Evolutionary conservation across 2,888 invertebrate species (phyloP), one percentile per base, ranked within the genome.

Genomic region (Melipona bicolor): DNA sequence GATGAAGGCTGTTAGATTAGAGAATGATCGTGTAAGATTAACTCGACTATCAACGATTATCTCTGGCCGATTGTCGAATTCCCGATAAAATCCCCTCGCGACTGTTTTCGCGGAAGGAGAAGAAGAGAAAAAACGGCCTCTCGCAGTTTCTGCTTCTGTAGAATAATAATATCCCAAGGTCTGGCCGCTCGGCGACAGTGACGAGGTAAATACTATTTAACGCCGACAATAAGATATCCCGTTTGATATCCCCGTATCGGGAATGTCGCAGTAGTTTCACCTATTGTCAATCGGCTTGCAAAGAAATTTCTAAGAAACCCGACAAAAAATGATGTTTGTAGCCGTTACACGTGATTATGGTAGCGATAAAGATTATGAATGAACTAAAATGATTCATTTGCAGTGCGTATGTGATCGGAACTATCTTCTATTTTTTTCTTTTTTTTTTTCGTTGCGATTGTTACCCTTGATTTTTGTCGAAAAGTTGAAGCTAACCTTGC

Each of bases 21-120:
- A 76, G 61, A 77, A 6, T 50, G 59, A 83, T 83, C 52, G 9
- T 52, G 32, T 27, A 43, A 59, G 64, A 86, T 79, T 79, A 74
- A 43, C 27, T 65, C 19, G 54, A 75, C 79, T 79, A 85, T 81
- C 79, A 56, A 67, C 15, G 13, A 81, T 79, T 79, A 87, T 79
- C 76, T 19, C 43, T 32, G 9, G 24, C 27, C 27, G 61, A 50
- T 62, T 75, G 24, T 72, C 69, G 19, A 80, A 88, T 88, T 86
- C 84, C 11, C 78, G 49, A 81, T 77, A 84, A 89, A 76, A 68
- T 50, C 59, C 3, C 59, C 3, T 19, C n/a, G 32, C 50, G 59
- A 79, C 72, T 84, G 77, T 70, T 82, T 68, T 65, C 4, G 27
- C 64, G 17, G 4, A 24, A 83, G 62, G 86, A 87, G 70, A 83